Evolutionary conservation across 2,888 invertebrate species (phyloP).

Genomic region (Crocallis elinguaria): DNA sequence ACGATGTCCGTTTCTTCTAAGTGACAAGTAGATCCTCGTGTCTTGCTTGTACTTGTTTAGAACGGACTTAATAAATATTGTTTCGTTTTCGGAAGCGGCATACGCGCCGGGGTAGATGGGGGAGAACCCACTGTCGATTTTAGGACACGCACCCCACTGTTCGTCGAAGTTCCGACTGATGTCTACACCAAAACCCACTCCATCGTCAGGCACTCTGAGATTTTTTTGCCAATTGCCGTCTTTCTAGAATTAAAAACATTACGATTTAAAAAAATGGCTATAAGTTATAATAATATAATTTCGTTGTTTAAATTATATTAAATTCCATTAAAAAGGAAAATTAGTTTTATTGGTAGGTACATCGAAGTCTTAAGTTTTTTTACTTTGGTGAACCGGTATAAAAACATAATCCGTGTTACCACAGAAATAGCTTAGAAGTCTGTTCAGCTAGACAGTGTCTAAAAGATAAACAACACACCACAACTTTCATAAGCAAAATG

Average conservation of each 20-base stretch:
- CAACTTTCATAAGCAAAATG: too few relatives aligned
- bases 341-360: too few relatives aligned
- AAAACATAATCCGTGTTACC: too few relatives aligned
- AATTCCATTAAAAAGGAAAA: too few relatives aligned
- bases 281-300: too few relatives aligned
- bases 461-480: too few relatives aligned
- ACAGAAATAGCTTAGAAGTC: too few relatives aligned
- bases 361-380: too few relatives aligned
- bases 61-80: slow-evolving; percentile 81
- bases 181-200: slow-evolving; percentile 62
- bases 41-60: slow-evolving; percentile 74
- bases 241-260: slow-evolving; percentile 31
- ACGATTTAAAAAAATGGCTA: too few relatives aligned
- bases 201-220: slow-evolving; percentile 43
- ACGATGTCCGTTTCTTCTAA: slow-evolving; percentile 89
- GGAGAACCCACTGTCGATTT: slow-evolving; percentile 50
- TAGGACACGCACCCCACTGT: slow-evolving; percentile 58
- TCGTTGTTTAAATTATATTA: too few relatives aligned
- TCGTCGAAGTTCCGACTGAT: slow-evolving; percentile 69
- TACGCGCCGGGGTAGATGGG: slow-evolving; percentile 82
- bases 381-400: too few relatives aligned
- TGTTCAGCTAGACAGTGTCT: too few relatives aligned
- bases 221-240: slow-evolving; percentile 66
- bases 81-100: slow-evolving; percentile 88
- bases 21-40: slow-evolving; percentile 87